Conservation (phyloP, 30 jellyfish, hydroid and myxozoan species). For the Catostylus mosaicus region DNA sequence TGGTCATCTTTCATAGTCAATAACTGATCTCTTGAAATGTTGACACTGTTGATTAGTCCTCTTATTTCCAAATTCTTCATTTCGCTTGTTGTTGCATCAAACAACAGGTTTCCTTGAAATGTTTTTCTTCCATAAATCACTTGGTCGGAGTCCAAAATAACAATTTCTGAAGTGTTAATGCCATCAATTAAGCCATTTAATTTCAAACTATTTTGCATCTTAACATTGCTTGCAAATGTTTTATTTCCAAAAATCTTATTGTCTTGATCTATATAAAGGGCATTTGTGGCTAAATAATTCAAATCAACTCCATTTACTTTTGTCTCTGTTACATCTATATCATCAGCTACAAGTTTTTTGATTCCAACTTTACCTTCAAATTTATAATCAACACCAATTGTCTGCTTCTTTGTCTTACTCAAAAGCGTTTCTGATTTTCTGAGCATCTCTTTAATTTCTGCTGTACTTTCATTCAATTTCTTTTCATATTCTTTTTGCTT, state of each 20-base stretch:
- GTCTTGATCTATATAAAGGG: conserved; percentile 63
- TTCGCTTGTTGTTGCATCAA: conserved; percentile 1
- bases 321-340: conserved; percentile 43
- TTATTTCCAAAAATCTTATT: conserved; percentile 68
- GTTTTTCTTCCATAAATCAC: conserved; percentile 44
- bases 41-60: conserved; percentile 71
- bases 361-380: conserved; percentile 25
- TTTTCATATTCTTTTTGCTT: conserved; percentile 23
- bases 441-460: conserved; percentile 1
- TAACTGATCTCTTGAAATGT: conserved; percentile 47
- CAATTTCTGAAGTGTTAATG: conserved; percentile 63
- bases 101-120: conserved; percentile 24
- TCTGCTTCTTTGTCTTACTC: conserved; percentile 60
- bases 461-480: conserved; percentile 21
- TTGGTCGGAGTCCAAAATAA: conserved; percentile 57
- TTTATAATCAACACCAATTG: conserved; percentile 21
- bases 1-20: conserved; percentile 44
- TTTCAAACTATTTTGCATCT: conserved; percentile 7
- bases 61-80: conserved; percentile 37
- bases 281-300: conserved; percentile 31
- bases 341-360: conserved; percentile 6
- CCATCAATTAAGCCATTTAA: conserved; percentile 72
- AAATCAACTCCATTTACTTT: conserved; percentile 61
- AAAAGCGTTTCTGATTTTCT: conserved; percentile 16
- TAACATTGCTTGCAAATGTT: conserved; percentile 33